Conservation (phyloP, 2,797 vertebrate species). For the Arnoldichthys spilopterus region DNA sequence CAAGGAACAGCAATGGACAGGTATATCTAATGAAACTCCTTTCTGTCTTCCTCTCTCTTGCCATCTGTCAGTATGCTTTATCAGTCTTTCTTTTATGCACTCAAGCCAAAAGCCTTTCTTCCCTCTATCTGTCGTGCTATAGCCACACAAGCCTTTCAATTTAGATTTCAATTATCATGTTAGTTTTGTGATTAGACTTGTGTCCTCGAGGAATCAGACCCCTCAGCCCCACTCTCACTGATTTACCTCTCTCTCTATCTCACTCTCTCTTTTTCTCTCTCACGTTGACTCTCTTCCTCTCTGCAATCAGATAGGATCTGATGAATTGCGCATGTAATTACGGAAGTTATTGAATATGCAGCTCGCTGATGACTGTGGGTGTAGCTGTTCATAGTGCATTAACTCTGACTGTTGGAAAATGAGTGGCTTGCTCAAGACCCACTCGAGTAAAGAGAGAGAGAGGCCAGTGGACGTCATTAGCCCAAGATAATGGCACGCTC, state of each 20-base stretch:
- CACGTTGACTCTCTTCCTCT: slow-evolving; percentile 69
- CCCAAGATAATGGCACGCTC: slow-evolving; percentile 70
- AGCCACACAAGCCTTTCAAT: slow-evolving; percentile 78
- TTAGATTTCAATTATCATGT: slow-evolving; percentile 88
- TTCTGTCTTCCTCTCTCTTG: not conserved
- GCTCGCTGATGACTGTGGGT: slow-evolving; percentile 82
- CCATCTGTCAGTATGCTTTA: slow-evolving; percentile 37
- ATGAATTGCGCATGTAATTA: slow-evolving; percentile 87
- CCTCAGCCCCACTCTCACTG: not conserved
- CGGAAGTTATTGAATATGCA: slow-evolving; percentile 88
- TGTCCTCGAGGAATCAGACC: slow-evolving; percentile 84
- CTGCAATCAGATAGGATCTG: slow-evolving; percentile 86
- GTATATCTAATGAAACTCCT: not conserved
- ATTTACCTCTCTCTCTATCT: slow-evolving; percentile 73
- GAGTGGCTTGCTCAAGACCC: slow-evolving; percentile 75
- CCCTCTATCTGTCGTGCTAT: slow-evolving; percentile 66
- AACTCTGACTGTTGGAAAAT: slow-evolving; percentile 78
- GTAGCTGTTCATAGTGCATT: slow-evolving; percentile 76
- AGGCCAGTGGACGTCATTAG: slow-evolving; percentile 73
- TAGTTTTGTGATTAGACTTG: slow-evolving; percentile 86
- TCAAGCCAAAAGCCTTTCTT: slow-evolving; percentile 49
- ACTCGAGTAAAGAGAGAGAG: slow-evolving; percentile 74
- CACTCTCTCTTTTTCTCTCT: slow-evolving; percentile 62
- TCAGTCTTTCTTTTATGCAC: slow-evolving; percentile 22
- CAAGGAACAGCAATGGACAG: not conserved